A percentile compares a stretch with the other conserved stretches of the same genome.
Evolutionary conservation across 2,113 vertebrate genomes (phyloP).

Genomic region (Mesitornis unicolor): DNA sequence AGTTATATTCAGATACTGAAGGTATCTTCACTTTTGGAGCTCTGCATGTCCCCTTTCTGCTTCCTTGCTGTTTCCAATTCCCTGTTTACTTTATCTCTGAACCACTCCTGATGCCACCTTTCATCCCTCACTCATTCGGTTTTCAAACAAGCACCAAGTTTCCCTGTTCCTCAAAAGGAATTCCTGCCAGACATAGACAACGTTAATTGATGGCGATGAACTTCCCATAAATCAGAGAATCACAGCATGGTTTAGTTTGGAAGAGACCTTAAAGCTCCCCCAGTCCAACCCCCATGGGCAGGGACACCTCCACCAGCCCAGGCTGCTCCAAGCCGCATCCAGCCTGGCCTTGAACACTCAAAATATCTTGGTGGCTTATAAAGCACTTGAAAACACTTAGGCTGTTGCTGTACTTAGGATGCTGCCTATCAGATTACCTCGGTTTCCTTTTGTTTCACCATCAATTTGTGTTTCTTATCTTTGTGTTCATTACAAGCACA

Average conservation of each 20-base stretch:
- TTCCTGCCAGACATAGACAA: not conserved
- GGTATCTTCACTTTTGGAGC: fast-evolving
- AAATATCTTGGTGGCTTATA: not conserved
- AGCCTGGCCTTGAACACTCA: too few relatives aligned
- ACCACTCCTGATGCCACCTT: not conserved
- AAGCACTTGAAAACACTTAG: not conserved
- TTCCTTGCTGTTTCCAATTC: not conserved
- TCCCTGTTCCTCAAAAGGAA: not conserved
- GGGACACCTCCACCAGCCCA: too few relatives aligned
- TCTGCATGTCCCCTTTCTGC: not conserved
- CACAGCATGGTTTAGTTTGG: too few relatives aligned
- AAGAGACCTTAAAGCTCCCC: too few relatives aligned
- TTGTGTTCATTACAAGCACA: fast-evolving
- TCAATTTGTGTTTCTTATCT: not conserved
- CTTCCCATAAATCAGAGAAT: not conserved
- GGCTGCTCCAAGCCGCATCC: too few relatives aligned
- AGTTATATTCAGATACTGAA: too few relatives aligned
- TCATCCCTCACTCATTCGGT: not conserved
- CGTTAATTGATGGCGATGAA: fast-evolving
- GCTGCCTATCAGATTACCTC: not conserved
- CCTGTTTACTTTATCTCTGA: not conserved
- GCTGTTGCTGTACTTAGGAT: fast-evolving
- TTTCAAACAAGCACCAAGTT: not conserved
- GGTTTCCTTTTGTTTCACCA: not conserved
- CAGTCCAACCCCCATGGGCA: too few relatives aligned